phyloP scores from a whole-genome alignment of 2,888 invertebrate species.

The Diploptera punctata region DNA sequence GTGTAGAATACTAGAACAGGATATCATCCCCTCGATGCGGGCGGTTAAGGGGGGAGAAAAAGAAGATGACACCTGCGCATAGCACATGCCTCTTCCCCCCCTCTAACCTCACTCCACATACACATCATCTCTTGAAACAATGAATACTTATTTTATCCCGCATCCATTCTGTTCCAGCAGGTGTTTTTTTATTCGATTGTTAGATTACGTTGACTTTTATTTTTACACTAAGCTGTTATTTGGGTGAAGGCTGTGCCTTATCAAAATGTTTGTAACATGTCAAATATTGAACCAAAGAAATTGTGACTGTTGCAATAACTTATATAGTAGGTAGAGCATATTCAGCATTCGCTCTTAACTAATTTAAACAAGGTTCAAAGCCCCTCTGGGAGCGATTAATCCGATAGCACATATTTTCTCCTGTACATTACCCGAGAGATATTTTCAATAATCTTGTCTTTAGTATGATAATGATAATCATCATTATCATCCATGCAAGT shows the following conservation, averaged over 20 bases:
- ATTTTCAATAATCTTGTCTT: no score
- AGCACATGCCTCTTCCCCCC: background rate
- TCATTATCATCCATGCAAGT: no score
- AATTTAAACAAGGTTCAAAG: no score
- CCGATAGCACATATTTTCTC: no score
- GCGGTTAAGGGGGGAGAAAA: conserved; percentile 4
- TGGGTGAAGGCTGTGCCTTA: background rate
- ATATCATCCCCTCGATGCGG: conserved; percentile 10
- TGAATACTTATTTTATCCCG: conserved; percentile 30
- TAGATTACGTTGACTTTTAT: background rate
- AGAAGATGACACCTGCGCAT: conserved; percentile 9
- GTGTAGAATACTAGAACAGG: background rate
- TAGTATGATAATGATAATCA: no score
- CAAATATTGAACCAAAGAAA: no score
- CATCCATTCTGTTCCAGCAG: background rate
- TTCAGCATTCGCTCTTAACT: no score
- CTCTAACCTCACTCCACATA: background rate
- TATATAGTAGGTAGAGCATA: no score
- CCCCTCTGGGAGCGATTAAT: no score
- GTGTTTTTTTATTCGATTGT: conserved; percentile 15
- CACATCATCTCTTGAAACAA: conserved; percentile 22
- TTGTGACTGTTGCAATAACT: no score
- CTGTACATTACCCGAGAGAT: no score
- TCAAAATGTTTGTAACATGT: background rate
- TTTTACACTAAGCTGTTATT: background rate